Conservation (phyloP, 1,140 invertebrate genomes). For the Bombus sylvicola region DNA sequence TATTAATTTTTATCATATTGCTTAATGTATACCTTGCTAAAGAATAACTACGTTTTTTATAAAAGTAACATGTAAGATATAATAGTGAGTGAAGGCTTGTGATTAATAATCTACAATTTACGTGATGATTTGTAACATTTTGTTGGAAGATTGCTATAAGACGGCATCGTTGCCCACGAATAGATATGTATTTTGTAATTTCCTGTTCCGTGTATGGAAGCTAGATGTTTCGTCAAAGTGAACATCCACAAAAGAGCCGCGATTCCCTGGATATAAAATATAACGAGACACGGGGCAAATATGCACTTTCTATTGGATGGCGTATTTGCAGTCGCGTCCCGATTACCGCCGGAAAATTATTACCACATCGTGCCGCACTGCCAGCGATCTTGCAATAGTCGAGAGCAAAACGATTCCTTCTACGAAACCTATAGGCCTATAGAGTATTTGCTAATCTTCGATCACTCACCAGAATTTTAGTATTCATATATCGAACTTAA, state of each 20-base stretch:
- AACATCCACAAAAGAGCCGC: conserved; percentile 8
- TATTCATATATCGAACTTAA: conserved; percentile 1
- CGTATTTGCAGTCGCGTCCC: conserved; percentile 57
- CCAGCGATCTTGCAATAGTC: conserved; percentile 62
- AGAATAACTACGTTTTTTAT: no score
- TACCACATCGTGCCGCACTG: conserved; percentile 48
- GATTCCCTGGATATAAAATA: conserved; percentile 51
- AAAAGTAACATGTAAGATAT: not conserved
- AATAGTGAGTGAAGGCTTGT: no score
- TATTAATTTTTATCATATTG: no score
- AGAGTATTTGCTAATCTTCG: conserved; percentile 13
- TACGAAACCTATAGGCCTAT: conserved; percentile 17
- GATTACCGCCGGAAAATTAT: conserved; percentile 66
- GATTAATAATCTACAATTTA: not conserved
- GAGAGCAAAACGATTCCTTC: conserved; percentile 49
- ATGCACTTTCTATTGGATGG: conserved; percentile 63
- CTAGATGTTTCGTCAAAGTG: not conserved
- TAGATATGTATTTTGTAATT: conserved; percentile 1
- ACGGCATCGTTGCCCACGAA: not conserved
- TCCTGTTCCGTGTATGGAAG: not conserved
- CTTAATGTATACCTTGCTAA: no score
- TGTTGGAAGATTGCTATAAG: not conserved
- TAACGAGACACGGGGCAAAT: conserved; percentile 43
- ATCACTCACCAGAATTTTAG: not conserved
- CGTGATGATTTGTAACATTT: no score